phyloP scores from a whole-genome alignment of 2,113 vertebrate species.

The Trochalopteron elliotii region DNA sequence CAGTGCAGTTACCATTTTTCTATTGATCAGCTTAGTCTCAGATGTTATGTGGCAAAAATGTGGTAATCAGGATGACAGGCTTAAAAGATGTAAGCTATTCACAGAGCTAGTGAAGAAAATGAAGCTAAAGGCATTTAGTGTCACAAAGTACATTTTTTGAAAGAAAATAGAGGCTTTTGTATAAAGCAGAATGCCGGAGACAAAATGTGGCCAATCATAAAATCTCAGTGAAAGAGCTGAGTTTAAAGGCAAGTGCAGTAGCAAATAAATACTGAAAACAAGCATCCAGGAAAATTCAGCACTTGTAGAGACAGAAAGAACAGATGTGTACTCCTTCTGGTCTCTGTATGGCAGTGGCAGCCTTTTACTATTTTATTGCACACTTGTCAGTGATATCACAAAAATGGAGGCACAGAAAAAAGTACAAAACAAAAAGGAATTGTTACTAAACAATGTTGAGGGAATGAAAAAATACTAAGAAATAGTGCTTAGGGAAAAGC shows the following conservation, averaged over 20 bases:
- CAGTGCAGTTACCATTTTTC: neutral
- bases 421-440: neutral
- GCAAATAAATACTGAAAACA: constrained; percentile 7
- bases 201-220: neutral
- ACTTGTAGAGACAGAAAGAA: neutral
- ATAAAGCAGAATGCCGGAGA: neutral
- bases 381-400: neutral
- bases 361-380: neutral
- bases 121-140: neutral
- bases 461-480: neutral
- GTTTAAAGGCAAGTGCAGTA: neutral
- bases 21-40: constrained; percentile 41
- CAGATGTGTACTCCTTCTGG: neutral
- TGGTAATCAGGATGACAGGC: neutral
- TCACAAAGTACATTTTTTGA: neutral
- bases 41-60: neutral
- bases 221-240: neutral
- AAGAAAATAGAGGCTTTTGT: neutral
- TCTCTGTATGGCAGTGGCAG: neutral
- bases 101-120: neutral
- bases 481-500: neutral
- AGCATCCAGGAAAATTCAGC: neutral
- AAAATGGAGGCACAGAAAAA: neutral
- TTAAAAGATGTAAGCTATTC: constrained; percentile 40
- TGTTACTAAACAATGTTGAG: neutral